phyloP scores from a whole-genome alignment of 37 sponge, comb jelly and placozoan genomes.

The Chondrosia reniformis region DNA sequence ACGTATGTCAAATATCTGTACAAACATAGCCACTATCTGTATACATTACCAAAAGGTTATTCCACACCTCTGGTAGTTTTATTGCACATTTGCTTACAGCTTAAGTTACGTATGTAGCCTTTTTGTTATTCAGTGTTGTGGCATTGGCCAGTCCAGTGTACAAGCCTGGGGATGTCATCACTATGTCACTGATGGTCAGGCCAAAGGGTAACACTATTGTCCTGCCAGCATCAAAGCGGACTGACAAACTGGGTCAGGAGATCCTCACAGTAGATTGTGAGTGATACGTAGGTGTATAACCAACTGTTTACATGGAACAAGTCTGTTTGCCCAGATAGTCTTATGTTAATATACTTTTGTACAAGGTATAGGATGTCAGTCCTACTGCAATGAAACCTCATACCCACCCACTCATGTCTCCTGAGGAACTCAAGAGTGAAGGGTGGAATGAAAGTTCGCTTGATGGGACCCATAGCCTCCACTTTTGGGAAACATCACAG shows the following conservation, averaged over 20 bases:
- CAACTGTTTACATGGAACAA: not conserved
- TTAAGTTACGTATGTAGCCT: not conserved
- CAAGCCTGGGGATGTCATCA: constrained; percentile 56
- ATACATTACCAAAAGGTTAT: no score
- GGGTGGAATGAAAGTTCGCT: no score
- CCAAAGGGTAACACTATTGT: constrained; percentile 43
- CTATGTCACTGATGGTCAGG: constrained; percentile 72
- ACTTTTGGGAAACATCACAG: no score
- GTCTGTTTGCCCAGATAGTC: not conserved
- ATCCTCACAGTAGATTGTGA: constrained; percentile 3
- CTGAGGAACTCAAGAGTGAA: no score
- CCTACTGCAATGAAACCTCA: no score
- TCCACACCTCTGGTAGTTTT: no score
- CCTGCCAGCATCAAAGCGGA: constrained; percentile 32
- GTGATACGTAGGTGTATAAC: not conserved
- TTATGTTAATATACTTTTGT: not conserved
- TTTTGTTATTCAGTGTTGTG: constrained; percentile 64
- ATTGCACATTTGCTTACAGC: not conserved
- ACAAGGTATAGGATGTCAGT: no score
- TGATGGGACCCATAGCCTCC: no score
- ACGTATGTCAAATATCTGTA: not conserved
- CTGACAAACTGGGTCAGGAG: constrained; percentile 11
- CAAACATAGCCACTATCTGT: no score
- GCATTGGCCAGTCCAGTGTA: constrained; percentile 55
- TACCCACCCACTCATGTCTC: no score